Evolutionary conservation across 1,140 invertebrate genomes (phyloP).

Genomic region (Mycetomoellerius zeteki): DNA sequence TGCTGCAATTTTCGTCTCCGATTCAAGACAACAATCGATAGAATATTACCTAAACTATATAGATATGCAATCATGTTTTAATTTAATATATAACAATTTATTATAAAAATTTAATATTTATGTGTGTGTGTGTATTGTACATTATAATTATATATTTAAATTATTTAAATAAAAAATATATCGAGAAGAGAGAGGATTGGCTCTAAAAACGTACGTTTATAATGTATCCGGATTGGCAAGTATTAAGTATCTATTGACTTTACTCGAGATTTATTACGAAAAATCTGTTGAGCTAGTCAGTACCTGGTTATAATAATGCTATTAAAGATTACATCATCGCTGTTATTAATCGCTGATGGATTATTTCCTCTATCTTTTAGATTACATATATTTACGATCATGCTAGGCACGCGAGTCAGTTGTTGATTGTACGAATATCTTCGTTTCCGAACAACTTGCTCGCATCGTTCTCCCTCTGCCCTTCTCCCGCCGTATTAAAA

Average conservation of each 20-base stretch:
- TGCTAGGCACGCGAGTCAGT: background rate
- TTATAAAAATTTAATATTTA: background rate
- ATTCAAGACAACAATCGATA: too few relatives aligned
- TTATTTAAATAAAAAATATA: too few relatives aligned
- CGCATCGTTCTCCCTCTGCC: constrained; percentile 23
- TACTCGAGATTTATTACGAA: background rate
- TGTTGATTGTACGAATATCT: constrained; percentile 37
- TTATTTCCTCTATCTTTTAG: constrained; percentile 2
- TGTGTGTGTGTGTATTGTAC: background rate
- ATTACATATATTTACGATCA: constrained; percentile 20
- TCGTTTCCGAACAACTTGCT: constrained; percentile 36
- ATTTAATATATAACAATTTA: constrained; percentile 2
- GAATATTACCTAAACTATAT: too few relatives aligned
- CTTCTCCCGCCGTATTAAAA: constrained; percentile 77
- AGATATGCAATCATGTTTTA: background rate
- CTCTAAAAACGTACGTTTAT: background rate
- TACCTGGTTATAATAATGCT: background rate
- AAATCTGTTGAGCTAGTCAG: background rate
- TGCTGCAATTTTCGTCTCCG: too few relatives aligned
- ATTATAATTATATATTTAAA: background rate
- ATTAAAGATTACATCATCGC: background rate
- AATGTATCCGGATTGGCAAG: background rate
- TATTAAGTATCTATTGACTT: background rate
- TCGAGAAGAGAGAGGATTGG: too few relatives aligned
- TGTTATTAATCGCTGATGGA: constrained; percentile 14